phyloP scores from a whole-genome alignment of 2,797 vertebrate genomes.

The Phrynocephalus vlangalii region DNA sequence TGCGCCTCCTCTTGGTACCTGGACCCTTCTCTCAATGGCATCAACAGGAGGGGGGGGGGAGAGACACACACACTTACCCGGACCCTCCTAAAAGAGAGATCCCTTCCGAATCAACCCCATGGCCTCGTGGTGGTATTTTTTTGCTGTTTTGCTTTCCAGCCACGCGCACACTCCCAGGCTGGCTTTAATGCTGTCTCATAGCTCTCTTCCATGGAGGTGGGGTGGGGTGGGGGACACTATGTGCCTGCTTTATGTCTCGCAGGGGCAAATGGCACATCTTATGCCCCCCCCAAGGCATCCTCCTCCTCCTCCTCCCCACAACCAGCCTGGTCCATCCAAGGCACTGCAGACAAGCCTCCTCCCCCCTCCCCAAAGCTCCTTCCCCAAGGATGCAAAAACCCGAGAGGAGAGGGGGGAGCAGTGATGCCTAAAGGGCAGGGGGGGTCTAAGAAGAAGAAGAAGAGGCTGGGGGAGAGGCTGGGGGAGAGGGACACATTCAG shows the following conservation, averaged over 20 bases:
- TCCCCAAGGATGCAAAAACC: not conserved
- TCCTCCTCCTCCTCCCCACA: not conserved
- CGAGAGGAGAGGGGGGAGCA: too few species aligned
- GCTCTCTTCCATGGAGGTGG: too few species aligned
- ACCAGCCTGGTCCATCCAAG: not conserved
- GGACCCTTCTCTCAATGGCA: too few species aligned
- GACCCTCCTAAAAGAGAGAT: not conserved
- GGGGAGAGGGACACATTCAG: too few species aligned
- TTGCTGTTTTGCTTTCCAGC: not conserved
- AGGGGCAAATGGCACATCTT: too few species aligned
- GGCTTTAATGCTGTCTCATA: constrained; percentile 12
- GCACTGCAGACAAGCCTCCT: not conserved
- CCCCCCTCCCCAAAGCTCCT: not conserved
- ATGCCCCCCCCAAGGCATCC: not conserved
- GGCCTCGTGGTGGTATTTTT: not conserved
- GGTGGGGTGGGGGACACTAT: too few species aligned
- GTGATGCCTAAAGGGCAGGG: not conserved
- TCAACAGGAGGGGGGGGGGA: too few species aligned
- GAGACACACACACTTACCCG: too few species aligned
- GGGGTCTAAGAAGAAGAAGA: too few species aligned
- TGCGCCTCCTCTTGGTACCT: too few species aligned
- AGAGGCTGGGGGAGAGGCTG: too few species aligned
- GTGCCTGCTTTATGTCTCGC: not conserved
- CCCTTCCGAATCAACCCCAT: too few species aligned
- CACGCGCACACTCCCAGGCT: not conserved